Conservation (phyloP, 2,113 vertebrate species). For the Pachyramphus minor region DNA sequence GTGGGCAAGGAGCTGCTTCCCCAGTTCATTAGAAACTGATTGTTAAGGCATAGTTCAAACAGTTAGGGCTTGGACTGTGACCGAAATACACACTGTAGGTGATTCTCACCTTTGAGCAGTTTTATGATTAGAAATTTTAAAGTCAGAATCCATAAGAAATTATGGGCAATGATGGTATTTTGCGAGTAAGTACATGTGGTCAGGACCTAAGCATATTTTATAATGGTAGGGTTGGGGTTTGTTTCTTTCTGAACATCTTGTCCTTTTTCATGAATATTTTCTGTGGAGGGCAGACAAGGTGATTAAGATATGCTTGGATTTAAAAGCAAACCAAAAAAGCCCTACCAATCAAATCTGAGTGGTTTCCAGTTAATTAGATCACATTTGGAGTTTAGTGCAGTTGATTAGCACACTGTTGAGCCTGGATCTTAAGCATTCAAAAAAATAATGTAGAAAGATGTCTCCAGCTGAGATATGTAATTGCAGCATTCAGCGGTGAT, state of each 20-base stretch:
- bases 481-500: conserved; percentile 34
- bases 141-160: background rate
- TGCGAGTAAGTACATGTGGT: background rate
- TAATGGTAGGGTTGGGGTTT: background rate
- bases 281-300: background rate
- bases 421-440: background rate
- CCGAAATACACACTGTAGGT: background rate
- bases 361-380: conserved; percentile 33
- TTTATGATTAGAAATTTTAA: background rate
- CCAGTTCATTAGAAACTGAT: background rate
- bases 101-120: background rate
- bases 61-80: background rate
- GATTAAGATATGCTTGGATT: background rate
- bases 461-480: conserved; percentile 49
- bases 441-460: conserved; percentile 25
- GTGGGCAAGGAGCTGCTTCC: background rate
- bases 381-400: background rate
- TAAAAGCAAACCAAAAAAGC: background rate
- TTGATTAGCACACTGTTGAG: background rate
- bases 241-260: background rate
- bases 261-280: background rate
- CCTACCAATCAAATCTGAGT: background rate
- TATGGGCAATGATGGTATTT: background rate
- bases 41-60: background rate
- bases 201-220: background rate